Base-by-base conservation (phyloP, 2,888 invertebrate species). In the Acanthosoma haemorrhoidale region DNA sequence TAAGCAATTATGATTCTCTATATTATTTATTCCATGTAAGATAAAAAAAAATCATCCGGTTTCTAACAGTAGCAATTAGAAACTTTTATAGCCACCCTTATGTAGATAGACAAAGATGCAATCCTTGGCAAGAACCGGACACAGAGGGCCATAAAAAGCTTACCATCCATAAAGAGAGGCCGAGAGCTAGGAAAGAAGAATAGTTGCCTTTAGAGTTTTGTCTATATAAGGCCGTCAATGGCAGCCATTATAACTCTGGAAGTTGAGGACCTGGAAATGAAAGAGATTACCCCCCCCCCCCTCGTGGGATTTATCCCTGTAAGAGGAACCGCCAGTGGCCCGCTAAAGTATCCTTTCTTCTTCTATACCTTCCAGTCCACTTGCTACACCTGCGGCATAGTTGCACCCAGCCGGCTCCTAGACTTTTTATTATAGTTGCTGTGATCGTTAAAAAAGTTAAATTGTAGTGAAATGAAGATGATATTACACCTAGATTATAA, bases 251-350 rank as follows among this genome's bases (percentile, higher is more conserved):
- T 51, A 51, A 51, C 51, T 51, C 51, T 51, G 51, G 25, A 29
- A 51, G 51, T 51, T 51, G 51, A 51, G 51, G 25, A 51, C 29
- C 51, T 51, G 51, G 51, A 51, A 51, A 51, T 51, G 29, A 51
- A 51, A 51, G 51, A 51, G 51, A 51, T 51, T 51, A 51, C 51
- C 51, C 51, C n/a, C n/a, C 25, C 29, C 21, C 51, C 51, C 51
- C n/a, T 29, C 25, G 25, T 21, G 29, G 51, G 51, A 51, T 51
- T 51, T 51, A 51, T 51, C 13, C 29, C 51, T 25, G 51, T 51
- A 25, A 51, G 25, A n/a, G 29, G 51, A 51, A 25, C 51, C 51
- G 51, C 51, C 21, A 51, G 51, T n/a, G n/a, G n/a, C n/a, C n/a
- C n/a, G n/a, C n/a, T n/a, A n/a, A n/a, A n/a, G n/a, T n/a, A n/a